Base-by-base conservation (phyloP, 2,797 vertebrate genomes). In the Pangasius krempfi region DNA sequence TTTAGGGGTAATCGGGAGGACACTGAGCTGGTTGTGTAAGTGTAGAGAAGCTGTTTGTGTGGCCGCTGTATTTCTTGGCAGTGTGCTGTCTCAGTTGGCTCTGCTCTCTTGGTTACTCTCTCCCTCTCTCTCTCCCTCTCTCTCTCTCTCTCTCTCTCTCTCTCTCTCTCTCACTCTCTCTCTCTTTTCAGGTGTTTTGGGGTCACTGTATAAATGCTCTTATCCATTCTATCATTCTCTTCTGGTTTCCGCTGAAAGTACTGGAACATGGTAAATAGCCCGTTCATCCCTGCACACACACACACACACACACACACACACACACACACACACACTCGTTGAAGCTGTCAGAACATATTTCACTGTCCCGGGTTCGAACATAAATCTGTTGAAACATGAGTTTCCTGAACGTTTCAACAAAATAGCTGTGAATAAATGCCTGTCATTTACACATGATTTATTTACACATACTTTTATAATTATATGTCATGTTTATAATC, bases 171-270 rank as follows among this genome's bases (percentile, higher is more conserved):
- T 90, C 47, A 4, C 40, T 86, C 93, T 96, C 92, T 95, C 84
- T 91, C 83, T 91, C 86, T 91, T 47, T 88, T 93, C 86, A 99
- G 98, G 98, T 99, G 95, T 99, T 99, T 94, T 99, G 98, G 98
- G 98, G 98, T 95, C 97, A 99, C 95, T 99, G 98, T 95, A 98
- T 99, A 95, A 99, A 99, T 93, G 98, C 98, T 93, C 96, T 99
- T 96, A 97, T 99, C 95, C 98, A 99, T 95, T 99, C 99, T 91
- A 95, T 99, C 94, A 98, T 99, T 94, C 98, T 99, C 91, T 99
- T 99, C 95, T 99, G 99, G 99, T 97, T 99, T 96, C 99, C 99
- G 64, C 96, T 99, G 91, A 99, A 99, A 96, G 97, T 97, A 79
- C 94, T 99, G 93, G 98, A 99, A 93, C 98, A 99, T 0, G 98